phyloP scores from a whole-genome alignment of 1,140 invertebrate species.

The Drosophila gunungcola region DNA sequence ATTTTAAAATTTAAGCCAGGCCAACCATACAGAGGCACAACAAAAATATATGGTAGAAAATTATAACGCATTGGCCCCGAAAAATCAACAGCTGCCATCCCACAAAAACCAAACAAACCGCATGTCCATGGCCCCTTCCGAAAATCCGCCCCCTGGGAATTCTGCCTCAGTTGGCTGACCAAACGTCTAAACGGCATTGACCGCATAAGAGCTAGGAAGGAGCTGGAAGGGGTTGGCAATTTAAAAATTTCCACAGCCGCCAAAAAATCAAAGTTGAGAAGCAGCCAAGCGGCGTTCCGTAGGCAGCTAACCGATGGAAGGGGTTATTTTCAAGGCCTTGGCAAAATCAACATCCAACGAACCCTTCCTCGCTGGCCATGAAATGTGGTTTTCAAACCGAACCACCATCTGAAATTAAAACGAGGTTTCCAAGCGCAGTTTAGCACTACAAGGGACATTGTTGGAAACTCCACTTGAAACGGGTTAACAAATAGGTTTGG shows the following conservation, averaged over 20 bases:
- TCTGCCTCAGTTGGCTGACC: slow-evolving; percentile 65
- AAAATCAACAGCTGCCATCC: slow-evolving; percentile 78
- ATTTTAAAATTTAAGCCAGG: slow-evolving; percentile 75
- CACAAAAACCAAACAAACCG: slow-evolving; percentile 78
- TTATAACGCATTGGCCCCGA: slow-evolving; percentile 79
- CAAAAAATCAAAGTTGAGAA: slow-evolving; percentile 69
- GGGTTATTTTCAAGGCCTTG: slow-evolving; percentile 16
- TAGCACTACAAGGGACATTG: slow-evolving; percentile 29
- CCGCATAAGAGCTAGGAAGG: slow-evolving; percentile 60
- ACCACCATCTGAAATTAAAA: slow-evolving; percentile 46
- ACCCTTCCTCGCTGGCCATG: slow-evolving; percentile 26
- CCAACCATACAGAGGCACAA: slow-evolving; percentile 23
- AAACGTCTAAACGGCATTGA: slow-evolving; percentile 76
- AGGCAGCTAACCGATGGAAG: slow-evolving; percentile 42
- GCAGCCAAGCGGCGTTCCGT: slow-evolving; percentile 57
- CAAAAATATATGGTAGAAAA: slow-evolving; percentile 60
- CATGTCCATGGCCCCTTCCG: slow-evolving; percentile 43
- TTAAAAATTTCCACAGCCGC: slow-evolving; percentile 78
- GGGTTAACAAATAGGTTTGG: slow-evolving; percentile 22
- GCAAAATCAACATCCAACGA: slow-evolving; percentile 44
- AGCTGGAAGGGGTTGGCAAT: slow-evolving; percentile 50
- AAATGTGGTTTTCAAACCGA: slow-evolving; percentile 39
- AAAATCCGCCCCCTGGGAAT: slow-evolving; percentile 3
- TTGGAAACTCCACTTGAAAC: slow-evolving; percentile 39
- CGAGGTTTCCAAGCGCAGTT: slow-evolving; percentile 27